Base-by-base conservation (phyloP, 2,888 invertebrate species). In the Operophtera brumata region DNA sequence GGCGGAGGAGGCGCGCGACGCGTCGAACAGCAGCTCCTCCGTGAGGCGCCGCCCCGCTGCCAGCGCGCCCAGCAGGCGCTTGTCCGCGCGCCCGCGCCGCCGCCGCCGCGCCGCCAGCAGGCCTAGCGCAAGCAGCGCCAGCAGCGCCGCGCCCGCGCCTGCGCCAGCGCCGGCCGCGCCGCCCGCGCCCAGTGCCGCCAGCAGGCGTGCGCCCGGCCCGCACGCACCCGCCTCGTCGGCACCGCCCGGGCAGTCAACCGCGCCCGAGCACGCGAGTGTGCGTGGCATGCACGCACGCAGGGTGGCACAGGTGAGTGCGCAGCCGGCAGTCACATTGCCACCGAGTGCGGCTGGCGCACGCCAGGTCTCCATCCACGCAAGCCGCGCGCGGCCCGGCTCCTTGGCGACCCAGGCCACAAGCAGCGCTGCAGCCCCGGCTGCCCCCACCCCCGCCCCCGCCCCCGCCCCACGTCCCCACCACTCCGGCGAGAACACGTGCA, bases 381-480 rank as follows among this genome's bases (percentile, higher is more conserved):
- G 93, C n/a, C 93, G 93, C 44, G 95, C 95, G 47, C 82, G 94
- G 28, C 96, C 96, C n/a, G 93, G 85, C 79, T 96, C 96, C 84
- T 95, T 95, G 76, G 95, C 96, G 71, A 95, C 94, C 64, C 95
- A 96, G 86, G 95, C 95, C 52, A 96, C 93, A 66, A 96, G 94
- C 61, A 96, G 91, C n/a, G 95, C 94, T 91, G 92, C 20, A 20
- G 2, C 20, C 20, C 20, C 20, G 2, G 4, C 20, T 20, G 4
- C 62, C 92, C 93, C 94, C 68, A 94, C 94, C 14, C 94, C 39
- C 65, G 51, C 91, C 11, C 93, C 93, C 49, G 44, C 60, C 91
- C 32, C 67, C n/a, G 28, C 46, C 6, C 50, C 74, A 25, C 78
- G 73, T 41, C 78, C 77, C 74, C 77, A 90, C 96, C 96, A 96